Conservation (phyloP, 1,140 invertebrate species). For the Megathymus violae region DNA sequence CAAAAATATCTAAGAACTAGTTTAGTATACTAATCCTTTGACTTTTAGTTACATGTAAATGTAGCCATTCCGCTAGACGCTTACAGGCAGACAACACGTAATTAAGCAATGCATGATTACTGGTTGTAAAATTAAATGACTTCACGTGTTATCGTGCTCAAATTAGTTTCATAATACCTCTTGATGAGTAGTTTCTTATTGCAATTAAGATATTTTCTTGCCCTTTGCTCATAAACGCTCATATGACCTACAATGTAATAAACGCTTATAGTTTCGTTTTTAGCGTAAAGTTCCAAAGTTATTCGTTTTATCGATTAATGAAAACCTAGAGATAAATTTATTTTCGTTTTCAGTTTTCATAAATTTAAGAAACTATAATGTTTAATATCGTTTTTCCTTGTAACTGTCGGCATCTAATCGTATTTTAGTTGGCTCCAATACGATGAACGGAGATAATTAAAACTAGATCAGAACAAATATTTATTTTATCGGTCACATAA, state of each 20-base stretch:
- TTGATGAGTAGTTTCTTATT: constrained; percentile 22
- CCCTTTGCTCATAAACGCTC: constrained; percentile 3
- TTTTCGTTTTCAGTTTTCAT: too few species aligned
- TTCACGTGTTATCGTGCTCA: constrained; percentile 28
- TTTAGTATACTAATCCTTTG: constrained; percentile 31
- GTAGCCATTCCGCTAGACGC: not conserved
- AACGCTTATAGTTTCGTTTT: constrained; percentile 2
- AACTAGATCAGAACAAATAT: too few species aligned
- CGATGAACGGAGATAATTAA: too few species aligned
- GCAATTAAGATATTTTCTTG: constrained; percentile 17
- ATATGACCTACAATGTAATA: not conserved
- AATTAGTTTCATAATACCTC: constrained; percentile 27
- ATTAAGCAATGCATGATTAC: constrained; percentile 28
- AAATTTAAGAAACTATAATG: too few species aligned
- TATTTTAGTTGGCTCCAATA: too few species aligned
- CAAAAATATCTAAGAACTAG: too few species aligned
- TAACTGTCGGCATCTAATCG: too few species aligned
- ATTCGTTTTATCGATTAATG: too few species aligned
- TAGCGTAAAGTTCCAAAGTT: not conserved
- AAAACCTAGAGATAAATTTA: too few species aligned
- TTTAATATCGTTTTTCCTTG: too few species aligned
- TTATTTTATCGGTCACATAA: too few species aligned
- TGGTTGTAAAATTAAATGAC: constrained; percentile 17
- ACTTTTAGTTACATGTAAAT: constrained; percentile 31
- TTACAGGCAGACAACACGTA: constrained; percentile 19